A percentile compares a stretch with the other conserved stretches of the same genome.
These are phyloP conservation scores for Amphiura filiformis DNA, from an alignment of 35 echinoderm and acorn worm genomes.

Conservation along the genomic window DNA sequence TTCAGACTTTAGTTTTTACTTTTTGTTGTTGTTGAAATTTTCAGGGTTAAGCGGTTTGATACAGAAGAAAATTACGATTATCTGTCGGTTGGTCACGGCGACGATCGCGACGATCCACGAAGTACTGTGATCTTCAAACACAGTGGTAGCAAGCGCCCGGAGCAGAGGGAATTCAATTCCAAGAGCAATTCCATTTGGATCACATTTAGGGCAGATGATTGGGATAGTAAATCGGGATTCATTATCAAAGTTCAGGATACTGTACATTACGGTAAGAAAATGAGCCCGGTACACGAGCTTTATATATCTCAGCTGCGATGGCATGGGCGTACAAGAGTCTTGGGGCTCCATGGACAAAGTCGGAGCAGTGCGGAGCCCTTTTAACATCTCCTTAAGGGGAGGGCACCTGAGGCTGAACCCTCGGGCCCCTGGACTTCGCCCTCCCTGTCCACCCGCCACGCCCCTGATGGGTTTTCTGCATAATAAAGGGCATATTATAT, in stretches of 20 bases:
- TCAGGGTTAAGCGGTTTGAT: slow-evolving; percentile 59
- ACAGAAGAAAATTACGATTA: slow-evolving; percentile 85
- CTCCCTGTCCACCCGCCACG: too few species aligned
- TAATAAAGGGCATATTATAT: too few species aligned
- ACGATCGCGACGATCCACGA: neutral
- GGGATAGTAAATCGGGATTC: slow-evolving; percentile 33
- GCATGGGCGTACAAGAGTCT: neutral
- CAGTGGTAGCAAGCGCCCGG: slow-evolving; percentile 56
- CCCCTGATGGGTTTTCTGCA: too few species aligned
- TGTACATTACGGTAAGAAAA: neutral
- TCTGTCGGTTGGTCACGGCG: slow-evolving; percentile 69
- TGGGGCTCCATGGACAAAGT: neutral
- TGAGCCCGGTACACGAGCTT: too few species aligned
- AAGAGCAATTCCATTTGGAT: slow-evolving; percentile 24
- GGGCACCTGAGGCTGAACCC: too few species aligned
- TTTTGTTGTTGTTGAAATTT: too few species aligned
- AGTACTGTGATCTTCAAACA: slow-evolving; percentile 67
- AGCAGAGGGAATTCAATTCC: slow-evolving; percentile 42
- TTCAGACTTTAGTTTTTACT: too few species aligned
- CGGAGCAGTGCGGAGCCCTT: too few species aligned
- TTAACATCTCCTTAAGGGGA: too few species aligned
- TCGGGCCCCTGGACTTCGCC: too few species aligned
- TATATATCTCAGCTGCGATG: too few species aligned
- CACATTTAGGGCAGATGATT: slow-evolving; percentile 41
- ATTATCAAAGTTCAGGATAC: neutral